phyloP scores from a whole-genome alignment of 2,113 vertebrate species.

The Syrrhaptes paradoxus region DNA sequence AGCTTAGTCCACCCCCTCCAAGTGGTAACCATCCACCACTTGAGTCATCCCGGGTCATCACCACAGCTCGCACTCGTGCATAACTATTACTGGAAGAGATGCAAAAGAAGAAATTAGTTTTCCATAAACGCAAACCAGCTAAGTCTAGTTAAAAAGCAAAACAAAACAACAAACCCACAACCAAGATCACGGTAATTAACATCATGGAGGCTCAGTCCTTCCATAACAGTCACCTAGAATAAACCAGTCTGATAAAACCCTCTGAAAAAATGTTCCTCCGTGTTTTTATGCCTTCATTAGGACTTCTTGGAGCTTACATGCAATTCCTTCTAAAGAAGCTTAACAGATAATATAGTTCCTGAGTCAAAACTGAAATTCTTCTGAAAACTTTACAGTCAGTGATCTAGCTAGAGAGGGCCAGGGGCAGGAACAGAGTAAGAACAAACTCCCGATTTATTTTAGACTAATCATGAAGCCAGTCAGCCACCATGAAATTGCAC shows the following conservation, averaged over 20 bases:
- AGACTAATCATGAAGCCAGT: conserved; percentile 29
- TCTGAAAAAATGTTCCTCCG: background rate
- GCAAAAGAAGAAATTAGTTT: conserved; percentile 62
- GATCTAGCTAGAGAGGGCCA: background rate
- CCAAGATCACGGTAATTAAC: background rate
- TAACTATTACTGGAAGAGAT: conserved; percentile 92
- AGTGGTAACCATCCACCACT: conserved; percentile 98
- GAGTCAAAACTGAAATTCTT: background rate
- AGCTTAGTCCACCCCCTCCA: conserved; percentile 95
- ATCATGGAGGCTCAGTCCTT: background rate
- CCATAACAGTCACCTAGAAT: background rate
- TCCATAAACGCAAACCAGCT: conserved; percentile 60
- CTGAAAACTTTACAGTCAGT: background rate
- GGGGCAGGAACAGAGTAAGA: background rate
- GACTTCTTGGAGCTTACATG: background rate
- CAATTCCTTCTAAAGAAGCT: background rate
- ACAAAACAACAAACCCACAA: background rate
- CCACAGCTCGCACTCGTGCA: conserved; percentile 99
- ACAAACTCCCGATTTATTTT: conserved; percentile 22
- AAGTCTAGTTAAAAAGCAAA: background rate
- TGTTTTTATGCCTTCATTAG: conserved; percentile 1
- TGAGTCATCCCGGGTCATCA: conserved; percentile 99
- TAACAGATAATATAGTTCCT: background rate
- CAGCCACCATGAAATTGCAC: conserved; percentile 45
- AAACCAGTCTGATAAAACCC: background rate